Evolutionary conservation across 2,113 vertebrate genomes (phyloP), one percentile per base, ranked within the genome.

Genomic region (Silurus meridionalis): DNA sequence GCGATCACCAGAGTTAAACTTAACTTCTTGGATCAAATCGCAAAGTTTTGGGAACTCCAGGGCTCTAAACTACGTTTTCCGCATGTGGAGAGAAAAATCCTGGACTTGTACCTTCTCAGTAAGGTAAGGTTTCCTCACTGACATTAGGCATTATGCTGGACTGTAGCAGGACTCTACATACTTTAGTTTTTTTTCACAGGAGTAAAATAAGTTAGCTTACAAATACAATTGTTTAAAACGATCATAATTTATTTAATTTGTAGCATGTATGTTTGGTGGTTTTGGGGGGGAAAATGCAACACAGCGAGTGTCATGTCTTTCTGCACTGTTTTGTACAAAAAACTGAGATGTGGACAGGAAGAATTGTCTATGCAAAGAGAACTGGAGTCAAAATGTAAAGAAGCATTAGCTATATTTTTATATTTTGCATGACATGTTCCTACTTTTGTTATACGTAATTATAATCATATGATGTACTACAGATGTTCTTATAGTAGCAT

Each of bases 1-100:
- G 98, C 98, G 82, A 97, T 99, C 94, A 99, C 98, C 86, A 96
- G 98, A 91, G 96, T 99, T 79, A 98, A 96, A 92, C 93, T 99
- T 87, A 98, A 99, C 92, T 99, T 99, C 90, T 91, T 99, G 93
- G 98, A 99, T 95, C 97, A 98, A 90, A 96, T 99, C 71, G 97
- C 97, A 91, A 99, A 99, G 92, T 99, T 99, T 91, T 99, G 98
- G 98, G 98, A 99, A 89, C 96, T 99, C 85, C 98, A 99, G 79
- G 98, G 98, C 86, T 99, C 97, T 78, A 97, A 96, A 87, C 93
- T 99, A 80, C 97, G 97, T 87, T 97, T 99, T 78, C 98, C 98
- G 17, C 97, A 99, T 55, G 97, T 99, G 15, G 98, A 99, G 92
- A 96, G 96, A 85, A 98, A 97, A 91, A 95, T 99, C 23, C 91